Evolutionary conservation across 2,888 invertebrate species (phyloP), one percentile per base, ranked within the genome.

Genomic region (Yponomeuta plumbellus): DNA sequence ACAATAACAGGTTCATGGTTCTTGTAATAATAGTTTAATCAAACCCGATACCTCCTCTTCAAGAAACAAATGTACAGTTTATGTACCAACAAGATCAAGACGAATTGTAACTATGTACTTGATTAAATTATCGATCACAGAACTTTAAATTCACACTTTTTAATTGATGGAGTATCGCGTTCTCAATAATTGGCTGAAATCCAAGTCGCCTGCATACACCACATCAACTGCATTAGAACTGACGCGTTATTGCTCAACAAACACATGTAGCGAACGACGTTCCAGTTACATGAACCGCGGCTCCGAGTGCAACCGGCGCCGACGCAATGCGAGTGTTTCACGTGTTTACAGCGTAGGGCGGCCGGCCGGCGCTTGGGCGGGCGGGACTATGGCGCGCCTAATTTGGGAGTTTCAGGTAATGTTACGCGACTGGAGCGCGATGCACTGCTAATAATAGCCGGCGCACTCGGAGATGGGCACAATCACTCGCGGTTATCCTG

Each of bases 341-440:
- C 44, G 44, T 52, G 44, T 52, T 52, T 52, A 23, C 61, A 17
- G 61, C 17, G 13, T 17, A 26, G 23, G 21, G 61, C 61, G 23
- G 26, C 61, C 22, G 58, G 21, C 21, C 34, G 34, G 61, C 22
- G 61, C 61, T 13, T 13, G 44, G 34, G 34, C 34, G 63, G 23
- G n/a, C 20, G 20, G 63, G 44, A 23, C 79, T 85, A 83, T 73
- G 77, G 81, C 89, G 88, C 89, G 81, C 92, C 92, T 92, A 92
- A 92, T 92, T 92, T 92, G 89, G 92, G 83, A 78, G 81, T 85
- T 87, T 81, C 91, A 91, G 91, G 91, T 91, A 90, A 90, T 88
- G 86, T 90, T 89, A 89, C 91, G 78, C 75, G 70, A 80, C 86
- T 88, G 88, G 88, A 90, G 84, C 77, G 80, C 75, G 77, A 77